Base-by-base conservation (phyloP, 2,113 vertebrate genomes). In the Terrapene triunguis region DNA sequence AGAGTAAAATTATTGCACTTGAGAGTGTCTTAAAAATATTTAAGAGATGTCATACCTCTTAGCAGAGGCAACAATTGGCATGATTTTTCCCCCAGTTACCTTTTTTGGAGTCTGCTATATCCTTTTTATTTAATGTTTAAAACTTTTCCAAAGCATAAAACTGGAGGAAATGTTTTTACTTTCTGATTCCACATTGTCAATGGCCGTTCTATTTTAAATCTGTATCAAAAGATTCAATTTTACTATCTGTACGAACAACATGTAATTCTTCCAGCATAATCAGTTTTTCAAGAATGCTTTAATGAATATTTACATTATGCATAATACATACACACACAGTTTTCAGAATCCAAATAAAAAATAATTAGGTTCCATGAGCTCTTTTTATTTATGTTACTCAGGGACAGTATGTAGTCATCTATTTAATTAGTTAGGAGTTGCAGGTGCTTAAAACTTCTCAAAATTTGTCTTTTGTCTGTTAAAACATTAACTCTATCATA, bases 21-120 rank as follows among this genome's bases (percentile, higher is more conserved):
- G 14, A 59, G 19, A 57, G 55, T 88, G 86, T 93, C 92, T 95
- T 89, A 85, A 96, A 88, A 85, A 95, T 94, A 95, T 91, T 82
- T 91, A 95, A 96, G 93, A 92, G 53, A 91, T 88, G 92, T 95
- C 80, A 82, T 57, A 19, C 94, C 83, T 95, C 83, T 32, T 89
- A 93, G 38, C 65, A 95, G 29, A 83, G 72, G 91, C 1, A 89
- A 74, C 27, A 89, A 78, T 72, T 91, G 85, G 89, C 85, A 92
- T 94, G 78, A 69, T 59, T 95, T 17, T 9, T 80, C 90, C 85
- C 89, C 50, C 21, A 4, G 95, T 89, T 84, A 96, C 89, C 72
- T 84, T 86, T 82, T 54, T 89, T 91, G 90, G 92, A 96, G 89
- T 96, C 57, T 89, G 21, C 16, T 38, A 2, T 29, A 92, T 55